These are phyloP conservation scores for Nansenia antarctica DNA, from an alignment of 2,113 vertebrate genomes.

Conservation along the genomic window DNA sequence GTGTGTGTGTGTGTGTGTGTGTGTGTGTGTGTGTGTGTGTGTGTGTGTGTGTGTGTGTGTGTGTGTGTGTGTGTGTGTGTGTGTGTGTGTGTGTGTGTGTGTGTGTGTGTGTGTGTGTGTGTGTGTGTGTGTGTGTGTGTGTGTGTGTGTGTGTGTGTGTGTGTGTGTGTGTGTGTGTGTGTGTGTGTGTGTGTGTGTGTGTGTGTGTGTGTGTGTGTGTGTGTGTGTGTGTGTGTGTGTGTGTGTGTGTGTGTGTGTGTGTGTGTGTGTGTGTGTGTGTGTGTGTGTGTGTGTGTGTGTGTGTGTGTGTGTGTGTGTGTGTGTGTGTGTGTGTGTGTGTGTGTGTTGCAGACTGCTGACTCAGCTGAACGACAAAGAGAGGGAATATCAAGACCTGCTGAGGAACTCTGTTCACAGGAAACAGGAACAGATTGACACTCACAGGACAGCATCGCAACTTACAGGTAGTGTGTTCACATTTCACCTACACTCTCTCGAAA, in stretches of 20 bases:
- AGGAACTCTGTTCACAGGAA: slow-evolving; percentile 55
- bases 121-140: neutral
- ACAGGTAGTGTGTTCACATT: slow-evolving; percentile 50
- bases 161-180: neutral
- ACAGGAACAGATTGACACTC: slow-evolving; percentile 55
- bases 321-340: neutral
- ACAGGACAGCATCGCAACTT: slow-evolving; percentile 20
- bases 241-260: neutral
- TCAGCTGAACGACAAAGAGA: slow-evolving; percentile 81
- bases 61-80: neutral
- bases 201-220: neutral
- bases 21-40: neutral
- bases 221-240: neutral
- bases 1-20: neutral
- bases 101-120: neutral
- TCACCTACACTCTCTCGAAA: neutral
- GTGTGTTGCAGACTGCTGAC: slow-evolving; percentile 76
- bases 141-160: neutral
- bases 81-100: neutral
- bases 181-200: neutral
- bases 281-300: neutral
- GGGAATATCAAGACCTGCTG: slow-evolving; percentile 79
- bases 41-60: neutral
- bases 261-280: neutral
- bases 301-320: neutral